Evolutionary conservation across 2,113 vertebrate species (phyloP).

Genomic region (Microcebus jonahi): DNA sequence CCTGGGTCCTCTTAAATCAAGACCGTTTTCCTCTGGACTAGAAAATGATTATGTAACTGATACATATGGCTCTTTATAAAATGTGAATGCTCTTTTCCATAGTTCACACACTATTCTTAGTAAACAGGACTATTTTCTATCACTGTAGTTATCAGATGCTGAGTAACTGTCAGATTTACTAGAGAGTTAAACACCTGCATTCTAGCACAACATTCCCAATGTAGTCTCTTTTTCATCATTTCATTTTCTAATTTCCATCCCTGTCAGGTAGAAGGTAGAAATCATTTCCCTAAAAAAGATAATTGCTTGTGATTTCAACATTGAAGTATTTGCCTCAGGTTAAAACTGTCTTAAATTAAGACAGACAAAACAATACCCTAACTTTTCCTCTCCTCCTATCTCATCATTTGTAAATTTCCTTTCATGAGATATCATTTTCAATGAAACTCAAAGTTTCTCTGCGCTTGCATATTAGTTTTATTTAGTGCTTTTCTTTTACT

Average conservation of each 20-base stretch:
- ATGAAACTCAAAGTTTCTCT: constrained; percentile 36
- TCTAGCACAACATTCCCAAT: not conserved
- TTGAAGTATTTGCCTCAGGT: constrained; percentile 79
- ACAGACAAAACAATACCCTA: constrained; percentile 65
- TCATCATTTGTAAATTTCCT: constrained; percentile 56
- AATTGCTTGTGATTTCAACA: constrained; percentile 83
- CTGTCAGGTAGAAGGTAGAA: constrained; percentile 82
- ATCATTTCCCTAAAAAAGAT: constrained; percentile 76
- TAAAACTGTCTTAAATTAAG: constrained; percentile 80
- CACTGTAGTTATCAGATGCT: constrained; percentile 35
- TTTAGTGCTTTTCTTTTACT: constrained; percentile 27
- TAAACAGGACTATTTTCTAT: not conserved
- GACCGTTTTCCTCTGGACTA: not conserved
- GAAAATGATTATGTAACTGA: not conserved
- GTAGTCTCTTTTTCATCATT: constrained; percentile 66
- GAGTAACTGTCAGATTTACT: constrained; percentile 32
- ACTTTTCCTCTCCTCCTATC: constrained; percentile 25
- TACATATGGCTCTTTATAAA: not conserved
- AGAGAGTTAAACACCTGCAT: constrained; percentile 61
- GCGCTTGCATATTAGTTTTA: not conserved
- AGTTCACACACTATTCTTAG: constrained; percentile 48
- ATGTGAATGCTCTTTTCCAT: constrained; percentile 42
- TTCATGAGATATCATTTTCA: constrained; percentile 48
- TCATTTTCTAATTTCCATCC: constrained; percentile 77
- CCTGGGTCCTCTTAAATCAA: not conserved